phyloP scores from a whole-genome alignment of 2,888 invertebrate genomes.

The Zaprionus lineosus region DNA sequence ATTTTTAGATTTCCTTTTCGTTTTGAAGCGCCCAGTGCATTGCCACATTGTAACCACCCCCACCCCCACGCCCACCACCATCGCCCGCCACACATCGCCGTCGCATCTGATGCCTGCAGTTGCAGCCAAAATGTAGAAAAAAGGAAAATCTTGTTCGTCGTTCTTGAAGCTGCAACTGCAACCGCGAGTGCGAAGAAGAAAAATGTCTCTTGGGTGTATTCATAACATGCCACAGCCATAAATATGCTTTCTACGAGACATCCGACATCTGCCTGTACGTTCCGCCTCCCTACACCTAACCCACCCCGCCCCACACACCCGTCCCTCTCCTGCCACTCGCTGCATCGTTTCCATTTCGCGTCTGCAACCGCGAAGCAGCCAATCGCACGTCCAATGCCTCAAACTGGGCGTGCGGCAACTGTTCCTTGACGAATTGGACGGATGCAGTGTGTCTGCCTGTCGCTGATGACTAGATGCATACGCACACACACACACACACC shows the following conservation, averaged over 20 bases:
- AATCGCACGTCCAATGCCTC: conserved; percentile 54
- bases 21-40: conserved; percentile 57
- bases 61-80: not conserved
- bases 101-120: conserved; percentile 21
- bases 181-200: conserved; percentile 72
- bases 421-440: conserved; percentile 77
- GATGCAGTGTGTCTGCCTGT: conserved; percentile 69
- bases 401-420: conserved; percentile 70
- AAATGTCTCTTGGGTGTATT: conserved; percentile 78
- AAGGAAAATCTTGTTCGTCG: conserved; percentile 30
- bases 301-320: no score
- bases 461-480: conserved; percentile 37
- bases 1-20: conserved; percentile 72
- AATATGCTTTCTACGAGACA: conserved; percentile 73
- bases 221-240: conserved; percentile 76
- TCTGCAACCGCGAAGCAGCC: conserved; percentile 40
- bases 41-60: conserved; percentile 26
- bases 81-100: not conserved
- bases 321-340: conserved; percentile 1
- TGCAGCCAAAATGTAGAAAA: no score
- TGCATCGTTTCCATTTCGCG: conserved; percentile 4
- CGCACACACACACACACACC: conserved; percentile 8
- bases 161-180: conserved; percentile 25
- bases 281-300: no score
- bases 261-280: conserved; percentile 59